Evolutionary conservation across 2,888 invertebrate genomes (phyloP).

Genomic region (Orchesellides sinensis): DNA sequence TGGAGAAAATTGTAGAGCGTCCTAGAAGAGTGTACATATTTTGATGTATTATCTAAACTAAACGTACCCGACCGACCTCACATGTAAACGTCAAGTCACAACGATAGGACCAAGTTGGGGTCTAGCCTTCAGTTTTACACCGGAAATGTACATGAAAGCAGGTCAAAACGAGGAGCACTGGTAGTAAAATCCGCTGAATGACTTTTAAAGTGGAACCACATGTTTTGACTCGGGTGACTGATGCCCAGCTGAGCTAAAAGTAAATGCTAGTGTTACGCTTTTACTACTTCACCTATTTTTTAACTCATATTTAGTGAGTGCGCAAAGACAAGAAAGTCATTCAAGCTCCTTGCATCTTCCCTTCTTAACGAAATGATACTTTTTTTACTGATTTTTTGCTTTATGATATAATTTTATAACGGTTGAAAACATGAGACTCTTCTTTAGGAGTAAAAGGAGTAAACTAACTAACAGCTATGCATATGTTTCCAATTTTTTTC

Average conservation of each 20-base stretch:
- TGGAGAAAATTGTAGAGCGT: no score
- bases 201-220: slow-evolving; percentile 70
- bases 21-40: slow-evolving; percentile 26
- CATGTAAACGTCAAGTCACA: slow-evolving; percentile 37
- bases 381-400: background rate
- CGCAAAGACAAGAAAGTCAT: background rate
- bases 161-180: slow-evolving; percentile 45
- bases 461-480: slow-evolving; percentile 19
- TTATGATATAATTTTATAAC: background rate
- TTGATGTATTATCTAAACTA: slow-evolving; percentile 18
- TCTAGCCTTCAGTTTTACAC: slow-evolving; percentile 23
- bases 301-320: background rate
- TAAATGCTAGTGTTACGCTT: slow-evolving; percentile 63
- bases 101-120: slow-evolving; percentile 5
- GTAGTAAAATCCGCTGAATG: slow-evolving; percentile 64
- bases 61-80: slow-evolving; percentile 22
- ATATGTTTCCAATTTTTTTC: slow-evolving; percentile 25
- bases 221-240: slow-evolving; percentile 64
- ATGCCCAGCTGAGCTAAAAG: slow-evolving; percentile 62
- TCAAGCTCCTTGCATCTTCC: background rate
- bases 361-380: background rate
- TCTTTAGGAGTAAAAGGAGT: background rate
- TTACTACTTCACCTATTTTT: slow-evolving; percentile 47
- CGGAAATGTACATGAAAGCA: slow-evolving; percentile 55
- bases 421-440: background rate